phyloP scores from a whole-genome alignment of 2,797 vertebrate species.

The Lophotriccus pileatus region DNA sequence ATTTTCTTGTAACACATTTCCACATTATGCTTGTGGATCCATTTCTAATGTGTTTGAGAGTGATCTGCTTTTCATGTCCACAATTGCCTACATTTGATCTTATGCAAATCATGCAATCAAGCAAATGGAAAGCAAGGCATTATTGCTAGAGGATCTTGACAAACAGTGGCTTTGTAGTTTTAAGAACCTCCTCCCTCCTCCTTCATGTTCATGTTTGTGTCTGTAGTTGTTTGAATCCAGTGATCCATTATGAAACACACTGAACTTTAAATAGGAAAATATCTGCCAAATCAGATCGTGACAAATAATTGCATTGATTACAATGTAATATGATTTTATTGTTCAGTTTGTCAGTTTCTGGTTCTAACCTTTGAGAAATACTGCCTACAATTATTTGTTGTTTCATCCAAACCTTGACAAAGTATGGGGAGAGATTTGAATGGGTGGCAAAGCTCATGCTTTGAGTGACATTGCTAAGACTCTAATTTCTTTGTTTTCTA shows the following conservation, averaged over 20 bases:
- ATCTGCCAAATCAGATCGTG: background rate
- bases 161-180: constrained; percentile 55
- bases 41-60: constrained; percentile 60
- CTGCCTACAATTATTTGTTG: background rate
- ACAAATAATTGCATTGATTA: background rate
- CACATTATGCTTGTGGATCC: constrained; percentile 63
- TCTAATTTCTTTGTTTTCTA: background rate
- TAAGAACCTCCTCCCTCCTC: background rate
- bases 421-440: background rate
- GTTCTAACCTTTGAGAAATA: background rate
- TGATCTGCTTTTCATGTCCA: constrained; percentile 67
- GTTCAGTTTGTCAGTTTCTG: background rate
- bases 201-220: constrained; percentile 22
- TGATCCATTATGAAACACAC: background rate
- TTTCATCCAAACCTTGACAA: background rate
- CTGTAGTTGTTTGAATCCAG: constrained; percentile 22
- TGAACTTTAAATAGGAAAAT: constrained; percentile 9
- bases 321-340: background rate
- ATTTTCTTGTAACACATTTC: constrained; percentile 66
- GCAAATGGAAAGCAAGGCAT: constrained; percentile 69
- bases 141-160: constrained; percentile 54
- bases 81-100: constrained; percentile 71
- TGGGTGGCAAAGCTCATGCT: background rate
- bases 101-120: constrained; percentile 76
- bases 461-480: background rate